Evolutionary conservation across 2,113 vertebrate species (phyloP).

Genomic region (Tragelaphus imberbis): DNA sequence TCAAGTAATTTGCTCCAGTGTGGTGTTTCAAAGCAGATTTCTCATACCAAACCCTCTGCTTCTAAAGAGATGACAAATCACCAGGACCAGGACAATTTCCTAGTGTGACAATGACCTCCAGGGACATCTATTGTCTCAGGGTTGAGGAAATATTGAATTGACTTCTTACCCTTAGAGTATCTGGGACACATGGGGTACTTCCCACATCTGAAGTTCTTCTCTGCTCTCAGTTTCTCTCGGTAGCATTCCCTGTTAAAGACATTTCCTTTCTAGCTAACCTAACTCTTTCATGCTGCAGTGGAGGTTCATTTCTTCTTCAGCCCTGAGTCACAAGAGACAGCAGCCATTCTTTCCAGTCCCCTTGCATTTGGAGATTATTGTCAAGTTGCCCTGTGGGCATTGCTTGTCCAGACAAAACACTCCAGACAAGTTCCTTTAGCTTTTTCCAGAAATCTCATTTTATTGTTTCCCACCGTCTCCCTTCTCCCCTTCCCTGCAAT

Average conservation of each 20-base stretch:
- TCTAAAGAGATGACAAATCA: background rate
- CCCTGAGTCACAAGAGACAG: background rate
- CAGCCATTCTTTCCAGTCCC: slow-evolving; percentile 15
- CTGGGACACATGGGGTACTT: background rate
- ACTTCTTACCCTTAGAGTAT: background rate
- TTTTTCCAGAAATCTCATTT: slow-evolving; percentile 64
- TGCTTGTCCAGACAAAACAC: slow-evolving; percentile 54
- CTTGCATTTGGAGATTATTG: slow-evolving; percentile 60
- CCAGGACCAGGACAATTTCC: background rate
- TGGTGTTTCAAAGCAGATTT: background rate
- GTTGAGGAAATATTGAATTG: background rate
- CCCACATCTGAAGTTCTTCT: background rate
- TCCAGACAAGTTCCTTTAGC: slow-evolving; percentile 45
- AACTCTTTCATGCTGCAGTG: background rate
- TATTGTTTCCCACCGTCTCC: slow-evolving; percentile 36
- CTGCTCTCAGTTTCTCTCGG: background rate
- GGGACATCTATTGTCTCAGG: background rate
- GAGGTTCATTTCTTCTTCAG: background rate
- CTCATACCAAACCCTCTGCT: background rate
- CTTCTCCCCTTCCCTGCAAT: slow-evolving; percentile 39
- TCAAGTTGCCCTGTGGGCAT: slow-evolving; percentile 29
- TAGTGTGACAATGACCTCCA: background rate
- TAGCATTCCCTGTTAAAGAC: background rate
- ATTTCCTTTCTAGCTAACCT: background rate
- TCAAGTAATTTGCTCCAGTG: background rate